phyloP scores from a whole-genome alignment of 2,113 vertebrate genomes.

The Pterocles gutturalis region DNA sequence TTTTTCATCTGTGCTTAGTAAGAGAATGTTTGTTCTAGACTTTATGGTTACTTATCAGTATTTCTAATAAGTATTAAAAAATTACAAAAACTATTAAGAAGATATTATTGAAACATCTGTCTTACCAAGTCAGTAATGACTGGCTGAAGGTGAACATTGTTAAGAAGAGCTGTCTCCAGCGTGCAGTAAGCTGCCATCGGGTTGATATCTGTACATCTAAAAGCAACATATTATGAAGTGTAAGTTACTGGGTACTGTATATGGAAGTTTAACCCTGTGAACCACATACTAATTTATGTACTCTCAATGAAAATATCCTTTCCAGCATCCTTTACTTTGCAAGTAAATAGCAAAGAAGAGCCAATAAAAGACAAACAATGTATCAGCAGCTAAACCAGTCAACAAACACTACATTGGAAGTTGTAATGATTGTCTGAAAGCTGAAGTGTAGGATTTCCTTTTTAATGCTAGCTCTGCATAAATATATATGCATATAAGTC shows the following conservation, averaged over 20 bases:
- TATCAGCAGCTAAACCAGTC: background rate
- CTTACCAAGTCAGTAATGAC: constrained; percentile 92
- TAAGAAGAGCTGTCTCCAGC: constrained; percentile 83
- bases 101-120: background rate
- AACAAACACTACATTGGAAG: background rate
- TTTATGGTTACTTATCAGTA: background rate
- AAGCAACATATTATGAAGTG: background rate
- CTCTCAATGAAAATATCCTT: background rate
- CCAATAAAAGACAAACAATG: background rate
- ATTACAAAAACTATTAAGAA: background rate
- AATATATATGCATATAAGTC: background rate
- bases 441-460: background rate
- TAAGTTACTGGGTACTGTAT: background rate
- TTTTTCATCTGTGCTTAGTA: background rate
- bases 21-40: background rate
- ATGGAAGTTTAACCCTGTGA: background rate
- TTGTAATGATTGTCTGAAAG: background rate
- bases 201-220: constrained; percentile 95
- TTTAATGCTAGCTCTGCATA: background rate
- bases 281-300: background rate
- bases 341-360: background rate
- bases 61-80: background rate
- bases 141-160: constrained; percentile 85
- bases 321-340: background rate
- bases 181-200: constrained; percentile 87